Conservation (phyloP, 2,113 vertebrate genomes). For the Craseonycteris thonglongyai region DNA sequence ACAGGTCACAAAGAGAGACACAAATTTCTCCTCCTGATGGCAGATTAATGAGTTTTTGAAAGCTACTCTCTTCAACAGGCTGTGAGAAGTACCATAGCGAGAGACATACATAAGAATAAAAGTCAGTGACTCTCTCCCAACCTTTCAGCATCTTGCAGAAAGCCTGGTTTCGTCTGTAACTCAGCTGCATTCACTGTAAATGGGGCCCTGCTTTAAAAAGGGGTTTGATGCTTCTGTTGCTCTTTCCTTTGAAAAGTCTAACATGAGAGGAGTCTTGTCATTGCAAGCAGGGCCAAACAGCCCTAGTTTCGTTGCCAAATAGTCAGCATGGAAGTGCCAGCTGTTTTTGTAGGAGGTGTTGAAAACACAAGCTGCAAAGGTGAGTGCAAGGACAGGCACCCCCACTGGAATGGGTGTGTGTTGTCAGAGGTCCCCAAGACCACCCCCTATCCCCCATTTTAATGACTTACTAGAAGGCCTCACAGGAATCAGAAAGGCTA, state of each 20-base stretch:
- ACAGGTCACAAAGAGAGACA: slow-evolving; percentile 14
- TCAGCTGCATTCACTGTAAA: not conserved
- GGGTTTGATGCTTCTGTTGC: not conserved
- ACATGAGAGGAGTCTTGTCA: not conserved
- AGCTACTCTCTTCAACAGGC: slow-evolving; percentile 27
- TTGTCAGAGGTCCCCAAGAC: not conserved
- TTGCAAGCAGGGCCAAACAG: not conserved
- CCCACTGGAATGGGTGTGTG: not conserved
- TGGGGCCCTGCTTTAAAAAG: not conserved
- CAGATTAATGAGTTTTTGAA: slow-evolving; percentile 60
- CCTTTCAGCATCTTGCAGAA: not conserved
- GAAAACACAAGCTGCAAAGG: not conserved
- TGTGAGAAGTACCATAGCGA: not conserved
- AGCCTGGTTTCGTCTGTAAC: not conserved
- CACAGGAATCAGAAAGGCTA: not conserved
- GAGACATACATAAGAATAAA: not conserved
- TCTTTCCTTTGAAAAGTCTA: not conserved
- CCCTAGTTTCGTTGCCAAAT: not conserved
- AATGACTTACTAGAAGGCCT: not conserved
- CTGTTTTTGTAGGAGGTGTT: not conserved
- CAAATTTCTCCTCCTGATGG: not conserved
- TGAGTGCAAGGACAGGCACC: not conserved
- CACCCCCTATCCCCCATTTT: not conserved
- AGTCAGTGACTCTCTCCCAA: not conserved
- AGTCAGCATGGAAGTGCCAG: not conserved